Base-by-base conservation (phyloP, 92 coral and sea anemone genomes). In the Pocillopora grandis region DNA sequence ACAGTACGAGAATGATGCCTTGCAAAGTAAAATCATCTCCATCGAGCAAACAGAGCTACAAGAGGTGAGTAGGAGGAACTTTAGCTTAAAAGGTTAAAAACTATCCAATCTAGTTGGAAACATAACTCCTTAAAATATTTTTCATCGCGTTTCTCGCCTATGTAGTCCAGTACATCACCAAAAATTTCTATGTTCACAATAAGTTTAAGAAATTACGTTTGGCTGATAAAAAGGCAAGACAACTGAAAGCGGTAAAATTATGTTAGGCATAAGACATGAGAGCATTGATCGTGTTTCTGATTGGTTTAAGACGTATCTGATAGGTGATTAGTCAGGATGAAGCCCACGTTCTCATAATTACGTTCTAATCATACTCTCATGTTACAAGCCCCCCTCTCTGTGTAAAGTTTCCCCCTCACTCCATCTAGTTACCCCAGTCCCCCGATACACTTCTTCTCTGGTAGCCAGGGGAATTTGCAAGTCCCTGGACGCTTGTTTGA, bases 1-100 rank as follows among this genome's bases (percentile, higher is more conserved):
- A 65, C 98, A 90, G 48, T 68, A 86, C 77, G 98, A 96, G 42
- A 69, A 84, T 13, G 94, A 90, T 68, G 86, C 80, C 9, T 86
- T 92, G 15, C 98, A 94, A 56, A 90, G 87, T 52, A 90, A 88
- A 79, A 73, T 94, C 11, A 87, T 81, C 33, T 42, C 79, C 37
- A 42, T 82, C 35, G 91, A 91, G 66, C 85, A 89, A 74, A 78
- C 84, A 20, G 98, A 88, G 76, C 57, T 80, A 59, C 92, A 88
- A 68, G 98, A 93, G 98, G 95, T 91, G 27, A 31, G 62, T 55
- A 5, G 3, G 49, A 5, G 18, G 19, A 12, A 67, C 5, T 67
- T 9, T 67, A 12, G 71, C 12, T 10, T 66, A 1, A 9, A 31
- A 66, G 3, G 2, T 42, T 0, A 2, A 2, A 3, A 42, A 42